Base-by-base conservation (phyloP, 2,888 invertebrate genomes). In the Cheilosia pagana region DNA sequence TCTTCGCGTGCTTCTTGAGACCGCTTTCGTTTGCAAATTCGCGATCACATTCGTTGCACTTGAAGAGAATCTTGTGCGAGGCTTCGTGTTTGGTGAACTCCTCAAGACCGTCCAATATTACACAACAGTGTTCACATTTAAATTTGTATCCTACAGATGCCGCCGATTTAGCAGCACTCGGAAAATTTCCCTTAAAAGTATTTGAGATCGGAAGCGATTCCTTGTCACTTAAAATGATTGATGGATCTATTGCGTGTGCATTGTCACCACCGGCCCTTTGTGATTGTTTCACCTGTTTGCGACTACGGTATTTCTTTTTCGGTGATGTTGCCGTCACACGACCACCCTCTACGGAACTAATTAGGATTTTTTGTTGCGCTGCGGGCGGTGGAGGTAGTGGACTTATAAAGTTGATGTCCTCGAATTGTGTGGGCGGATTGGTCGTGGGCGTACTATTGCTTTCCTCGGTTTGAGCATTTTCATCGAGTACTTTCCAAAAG, bases 401-500 rank as follows among this genome's bases (percentile, higher is more conserved):
- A 12, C 85, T 81, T 3, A 67, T 62, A 23, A 85, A 85, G 43
- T 67, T 68, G 7, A 76, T 81, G 12, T 76, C 67, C 39, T 71
- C 77, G n/a, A 71, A 70, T 12, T 63, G 19, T 19, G 45, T 41
- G 1, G 72, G 31, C 23, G 74, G 70, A 28, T 43, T 65, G 12
- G 65, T n/a, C 8, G 74, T 28, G 10, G 68, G 50, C 4, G 75
- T 31, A 59, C 50, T 63, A 21, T 35, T 43, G 35, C 77, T 76
- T 50, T 81, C 63, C 35, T 79, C 77, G 1, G 71, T 39, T 48
- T 90, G 91, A 3, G 91, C 91, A 60, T 89, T 90, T 70, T 91
- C 91, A 76, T 91, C 90, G 3, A 91, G 87, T 1, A 90, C 91
- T 25, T 91, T 89, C 92, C 92, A 91, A 87, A 91, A 91, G 62